Evolutionary conservation across 2,797 vertebrate genomes (phyloP).

Genomic region (Chromobotia macracanthus): DNA sequence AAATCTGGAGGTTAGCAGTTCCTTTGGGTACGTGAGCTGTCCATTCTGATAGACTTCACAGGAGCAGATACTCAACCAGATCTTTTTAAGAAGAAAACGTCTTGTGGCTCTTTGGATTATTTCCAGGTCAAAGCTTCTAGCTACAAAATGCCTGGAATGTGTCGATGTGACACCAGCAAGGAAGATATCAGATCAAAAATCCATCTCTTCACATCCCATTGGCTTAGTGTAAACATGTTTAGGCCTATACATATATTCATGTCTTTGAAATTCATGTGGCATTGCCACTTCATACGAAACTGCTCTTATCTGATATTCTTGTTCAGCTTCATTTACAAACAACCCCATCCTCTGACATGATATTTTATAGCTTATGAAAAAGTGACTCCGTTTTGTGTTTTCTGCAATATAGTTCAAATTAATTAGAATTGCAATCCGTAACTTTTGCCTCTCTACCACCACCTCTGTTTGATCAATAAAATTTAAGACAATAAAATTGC

Average conservation of each 20-base stretch:
- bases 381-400: slow-evolving; percentile 29
- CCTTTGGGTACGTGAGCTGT: slow-evolving; percentile 53
- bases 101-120: slow-evolving; percentile 49
- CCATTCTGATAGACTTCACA: slow-evolving; percentile 45
- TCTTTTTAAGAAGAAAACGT: slow-evolving; percentile 1
- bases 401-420: background rate
- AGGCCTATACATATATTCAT: slow-evolving; percentile 38
- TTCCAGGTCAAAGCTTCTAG: slow-evolving; percentile 59
- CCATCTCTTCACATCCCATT: slow-evolving; percentile 39
- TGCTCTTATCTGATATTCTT: slow-evolving; percentile 53
- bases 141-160: slow-evolving; percentile 60
- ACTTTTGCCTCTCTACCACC: background rate
- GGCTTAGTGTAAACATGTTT: slow-evolving; percentile 47
- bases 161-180: slow-evolving; percentile 59
- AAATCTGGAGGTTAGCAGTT: slow-evolving; percentile 22
- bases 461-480: too few species aligned
- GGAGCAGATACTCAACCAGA: slow-evolving; percentile 53
- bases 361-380: slow-evolving; percentile 45
- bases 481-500: too few species aligned
- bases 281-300: slow-evolving; percentile 32
- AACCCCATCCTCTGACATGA: slow-evolving; percentile 22
- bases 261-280: slow-evolving; percentile 45
- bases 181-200: slow-evolving; percentile 52
- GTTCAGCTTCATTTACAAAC: slow-evolving; percentile 40
- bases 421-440: too few species aligned